Evolutionary conservation across 2,113 vertebrate species (phyloP).

Genomic region (Zosterops borbonicus): DNA sequence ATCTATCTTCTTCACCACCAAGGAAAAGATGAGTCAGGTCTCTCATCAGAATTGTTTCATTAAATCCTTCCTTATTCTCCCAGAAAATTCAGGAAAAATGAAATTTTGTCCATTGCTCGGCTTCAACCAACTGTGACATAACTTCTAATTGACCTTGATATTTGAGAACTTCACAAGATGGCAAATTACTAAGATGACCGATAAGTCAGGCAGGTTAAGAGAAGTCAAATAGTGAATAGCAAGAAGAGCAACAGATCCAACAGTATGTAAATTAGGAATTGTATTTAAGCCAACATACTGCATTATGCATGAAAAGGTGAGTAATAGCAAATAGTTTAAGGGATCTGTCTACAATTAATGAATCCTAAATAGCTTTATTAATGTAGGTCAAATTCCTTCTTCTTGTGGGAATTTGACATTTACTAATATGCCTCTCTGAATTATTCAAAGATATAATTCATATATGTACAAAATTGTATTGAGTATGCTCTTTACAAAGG

Average conservation of each 20-base stretch:
- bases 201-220: not conserved
- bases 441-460: slow-evolving; percentile 64
- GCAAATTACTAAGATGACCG: not conserved
- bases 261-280: slow-evolving; percentile 34
- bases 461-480: slow-evolving; percentile 24
- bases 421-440: slow-evolving; percentile 62
- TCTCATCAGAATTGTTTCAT: not conserved
- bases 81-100: not conserved
- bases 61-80: not conserved
- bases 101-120: not conserved
- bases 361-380: slow-evolving; percentile 78
- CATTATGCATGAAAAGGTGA: slow-evolving; percentile 75
- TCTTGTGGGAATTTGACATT: slow-evolving; percentile 76
- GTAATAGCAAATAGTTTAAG: slow-evolving; percentile 69
- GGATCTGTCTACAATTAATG: slow-evolving; percentile 71
- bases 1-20: not conserved
- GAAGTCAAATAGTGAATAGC: not conserved
- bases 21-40: not conserved
- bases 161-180: not conserved
- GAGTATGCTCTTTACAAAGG: not conserved
- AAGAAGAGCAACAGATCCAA: slow-evolving; percentile 1
- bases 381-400: slow-evolving; percentile 71
- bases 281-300: slow-evolving; percentile 44
- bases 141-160: slow-evolving; percentile 1
- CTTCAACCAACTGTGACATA: not conserved